Percentiles rank a stretch among this genome's conserved stretches.
Evolutionary conservation across 2,797 vertebrate genomes (phyloP).

Genomic region (Eulemur coronatus): DNA sequence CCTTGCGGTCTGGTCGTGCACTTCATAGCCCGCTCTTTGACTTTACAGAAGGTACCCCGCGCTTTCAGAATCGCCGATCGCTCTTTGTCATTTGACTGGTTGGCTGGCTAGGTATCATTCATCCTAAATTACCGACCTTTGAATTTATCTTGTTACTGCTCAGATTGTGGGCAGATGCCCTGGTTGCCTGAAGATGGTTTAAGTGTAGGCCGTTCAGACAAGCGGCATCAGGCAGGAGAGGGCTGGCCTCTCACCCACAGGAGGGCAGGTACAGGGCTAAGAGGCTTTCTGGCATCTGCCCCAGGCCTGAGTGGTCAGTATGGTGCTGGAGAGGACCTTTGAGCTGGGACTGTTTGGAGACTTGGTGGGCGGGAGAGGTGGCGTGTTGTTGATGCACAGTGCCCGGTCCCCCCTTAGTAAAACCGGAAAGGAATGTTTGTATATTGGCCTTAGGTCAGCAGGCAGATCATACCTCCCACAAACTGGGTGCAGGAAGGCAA

Average conservation of each 20-base stretch:
- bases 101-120: not conserved
- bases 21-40: not conserved
- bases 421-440: not conserved
- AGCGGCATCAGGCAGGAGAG: not conserved
- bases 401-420: fast-evolving
- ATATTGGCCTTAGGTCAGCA: not conserved
- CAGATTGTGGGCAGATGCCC: not conserved
- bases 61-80: not conserved
- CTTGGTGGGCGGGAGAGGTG: not conserved
- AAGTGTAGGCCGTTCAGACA: not conserved
- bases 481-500: not conserved
- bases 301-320: not conserved
- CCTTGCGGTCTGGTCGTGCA: fast-evolving
- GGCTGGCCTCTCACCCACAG: not conserved
- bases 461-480: not conserved
- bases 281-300: not conserved
- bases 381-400: no score
- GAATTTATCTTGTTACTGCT: not conserved
- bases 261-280: fast-evolving
- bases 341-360: not conserved
- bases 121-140: not conserved
- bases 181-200: not conserved
- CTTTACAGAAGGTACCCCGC: not conserved
- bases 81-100: not conserved
- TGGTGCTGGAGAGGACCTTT: not conserved